Conservation (phyloP, 2,888 invertebrate genomes). For the Physocephala rufipes region DNA sequence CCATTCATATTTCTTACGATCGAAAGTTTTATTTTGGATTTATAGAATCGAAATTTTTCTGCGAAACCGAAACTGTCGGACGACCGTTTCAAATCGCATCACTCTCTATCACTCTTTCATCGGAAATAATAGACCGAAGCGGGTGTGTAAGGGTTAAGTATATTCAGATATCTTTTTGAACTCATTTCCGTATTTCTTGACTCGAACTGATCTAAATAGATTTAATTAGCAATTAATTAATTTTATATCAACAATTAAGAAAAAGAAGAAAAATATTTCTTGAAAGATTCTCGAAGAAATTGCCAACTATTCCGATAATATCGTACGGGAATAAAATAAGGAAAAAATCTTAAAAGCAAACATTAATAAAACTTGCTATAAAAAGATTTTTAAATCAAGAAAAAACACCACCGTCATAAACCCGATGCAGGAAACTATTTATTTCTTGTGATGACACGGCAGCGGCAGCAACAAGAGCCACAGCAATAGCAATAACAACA, state of each 20-base stretch:
- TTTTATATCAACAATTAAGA: neutral
- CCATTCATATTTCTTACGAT: too few species aligned
- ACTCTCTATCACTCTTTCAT: too few species aligned
- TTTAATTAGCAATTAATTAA: too few species aligned
- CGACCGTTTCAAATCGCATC: too few species aligned
- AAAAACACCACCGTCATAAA: neutral
- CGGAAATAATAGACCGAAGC: too few species aligned
- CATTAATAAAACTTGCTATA: constrained; percentile 33
- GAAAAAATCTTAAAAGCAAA: constrained; percentile 31
- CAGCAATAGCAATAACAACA: constrained; percentile 37
- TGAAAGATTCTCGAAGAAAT: neutral
- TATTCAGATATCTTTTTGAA: too few species aligned
- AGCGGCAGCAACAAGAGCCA: constrained; percentile 36
- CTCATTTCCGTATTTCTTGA: too few species aligned
- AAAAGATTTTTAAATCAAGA: constrained; percentile 21
- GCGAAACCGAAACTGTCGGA: too few species aligned
- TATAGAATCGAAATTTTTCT: too few species aligned
- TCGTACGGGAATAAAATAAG: neutral
- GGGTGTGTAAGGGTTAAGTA: too few species aligned
- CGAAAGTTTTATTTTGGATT: too few species aligned
- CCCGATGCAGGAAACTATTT: constrained; percentile 23
- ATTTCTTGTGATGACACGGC: constrained; percentile 26
- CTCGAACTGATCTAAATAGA: too few species aligned
- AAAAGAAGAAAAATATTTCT: neutral
- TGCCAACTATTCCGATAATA: constrained; percentile 38